Base-by-base conservation (phyloP, 2,113 vertebrate species). In the Cryptoleucopteryx plumbea region DNA sequence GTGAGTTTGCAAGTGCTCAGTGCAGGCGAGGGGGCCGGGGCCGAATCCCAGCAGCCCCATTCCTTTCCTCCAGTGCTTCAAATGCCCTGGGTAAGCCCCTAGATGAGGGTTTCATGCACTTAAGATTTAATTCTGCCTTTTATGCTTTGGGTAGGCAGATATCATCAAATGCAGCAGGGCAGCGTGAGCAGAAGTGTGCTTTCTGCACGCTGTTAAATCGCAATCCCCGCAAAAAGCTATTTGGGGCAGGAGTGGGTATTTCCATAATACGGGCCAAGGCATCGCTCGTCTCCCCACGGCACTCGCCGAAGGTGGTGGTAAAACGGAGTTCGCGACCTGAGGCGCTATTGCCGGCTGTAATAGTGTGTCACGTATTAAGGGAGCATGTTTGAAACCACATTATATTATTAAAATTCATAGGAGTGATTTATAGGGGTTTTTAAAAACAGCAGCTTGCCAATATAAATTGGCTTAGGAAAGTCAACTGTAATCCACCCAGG, bases 401-500 rank as follows among this genome's bases (percentile, higher is more conserved):
- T 91, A 23, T 72, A 89, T 97, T 94, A 97, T 97, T 97, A 94
- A 94, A 96, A 96, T 96, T 95, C 97, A 96, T 95, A 71, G 80
- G 61, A 86, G 66, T 97, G 97, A 97, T 97, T 97, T 97, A 97
- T 96, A 95, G 95, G 78, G 79, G 65, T 58, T 82, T 94, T 94
- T 96, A 79, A 95, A 96, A 96, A 84, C 95, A 93, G 92, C 95
- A 95, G 95, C 93, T 96, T 94, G 96, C 95, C 96, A 96, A 98
- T 97, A 97, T 93, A 97, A 98, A 98, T 95, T 94, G 96, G 96
- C 95, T 96, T 96, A 97, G 91, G 77, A 90, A 94, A 96, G 96
- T 94, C 91, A 93, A 97, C 94, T 91, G 86, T 95, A 98, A 96
- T 97, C 94, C 94, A 92, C 92, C 83, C 93, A 74, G 96, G 82